These are phyloP conservation scores for Athene noctua DNA, from an alignment of 2,113 vertebrate species.

Conservation along the genomic window DNA sequence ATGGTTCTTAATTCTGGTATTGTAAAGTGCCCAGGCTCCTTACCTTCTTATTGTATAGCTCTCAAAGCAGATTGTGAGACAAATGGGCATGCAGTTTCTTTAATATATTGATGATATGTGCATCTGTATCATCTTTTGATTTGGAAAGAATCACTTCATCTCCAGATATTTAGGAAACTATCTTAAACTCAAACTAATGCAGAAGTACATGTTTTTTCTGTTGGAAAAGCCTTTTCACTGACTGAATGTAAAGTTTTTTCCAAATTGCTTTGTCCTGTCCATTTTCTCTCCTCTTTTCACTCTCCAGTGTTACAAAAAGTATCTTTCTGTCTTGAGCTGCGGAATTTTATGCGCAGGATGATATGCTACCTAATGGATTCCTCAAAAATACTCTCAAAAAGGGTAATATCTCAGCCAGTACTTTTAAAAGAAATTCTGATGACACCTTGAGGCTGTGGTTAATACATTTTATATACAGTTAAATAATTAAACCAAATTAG, in stretches of 20 bases:
- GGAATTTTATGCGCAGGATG: background rate
- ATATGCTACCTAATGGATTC: background rate
- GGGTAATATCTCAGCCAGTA: background rate
- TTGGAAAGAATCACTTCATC: background rate
- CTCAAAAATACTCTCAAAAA: background rate
- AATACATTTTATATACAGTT: background rate
- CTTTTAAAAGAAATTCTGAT: background rate
- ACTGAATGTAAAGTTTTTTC: background rate
- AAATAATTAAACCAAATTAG: background rate
- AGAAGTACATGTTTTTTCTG: rapidly evolving
- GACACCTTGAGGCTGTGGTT: background rate
- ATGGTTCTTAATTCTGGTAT: background rate
- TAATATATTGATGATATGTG: background rate
- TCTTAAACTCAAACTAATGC: background rate
- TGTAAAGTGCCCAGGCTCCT: background rate
- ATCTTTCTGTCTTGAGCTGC: background rate
- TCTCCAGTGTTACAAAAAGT: background rate
- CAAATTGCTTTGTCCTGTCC: background rate
- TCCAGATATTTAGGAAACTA: background rate
- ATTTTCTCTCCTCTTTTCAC: background rate
- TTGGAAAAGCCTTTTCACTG: background rate
- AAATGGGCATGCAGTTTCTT: background rate
- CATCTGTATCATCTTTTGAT: background rate
- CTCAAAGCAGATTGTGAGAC: background rate
- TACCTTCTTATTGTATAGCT: background rate